These are phyloP conservation scores for Sebastolobus altivelis DNA, from an alignment of 2,797 vertebrate species.

Conservation along the genomic window DNA sequence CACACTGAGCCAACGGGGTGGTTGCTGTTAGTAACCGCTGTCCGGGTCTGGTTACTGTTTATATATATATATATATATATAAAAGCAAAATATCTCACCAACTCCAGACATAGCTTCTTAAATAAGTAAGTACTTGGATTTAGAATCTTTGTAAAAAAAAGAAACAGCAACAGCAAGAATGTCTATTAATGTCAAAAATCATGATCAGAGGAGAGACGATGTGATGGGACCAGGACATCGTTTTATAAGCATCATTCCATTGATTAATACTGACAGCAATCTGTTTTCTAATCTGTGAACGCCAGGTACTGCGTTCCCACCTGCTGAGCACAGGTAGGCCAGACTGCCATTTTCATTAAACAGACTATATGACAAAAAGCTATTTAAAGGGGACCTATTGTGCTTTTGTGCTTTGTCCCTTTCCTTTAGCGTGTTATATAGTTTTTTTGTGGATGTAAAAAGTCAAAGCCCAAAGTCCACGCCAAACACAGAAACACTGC, in stretches of 20 bases:
- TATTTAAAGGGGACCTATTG: too few relatives aligned
- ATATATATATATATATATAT: constrained; percentile 48
- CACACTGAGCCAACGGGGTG: constrained; percentile 45
- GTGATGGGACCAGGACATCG: neutral
- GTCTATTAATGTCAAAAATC: constrained; percentile 28
- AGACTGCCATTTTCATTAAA: neutral
- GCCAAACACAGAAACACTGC: too few relatives aligned
- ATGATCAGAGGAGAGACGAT: neutral
- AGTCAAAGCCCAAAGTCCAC: too few relatives aligned
- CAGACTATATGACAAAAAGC: neutral
- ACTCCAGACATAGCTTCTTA: constrained; percentile 42
- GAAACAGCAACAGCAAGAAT: constrained; percentile 27
- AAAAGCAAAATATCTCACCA: constrained; percentile 45
- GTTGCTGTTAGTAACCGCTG: constrained; percentile 52
- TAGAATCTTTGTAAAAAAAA: constrained; percentile 27
- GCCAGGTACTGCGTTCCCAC: neutral
- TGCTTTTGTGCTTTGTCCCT: too few relatives aligned
- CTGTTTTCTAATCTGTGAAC: neutral
- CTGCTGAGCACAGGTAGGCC: neutral
- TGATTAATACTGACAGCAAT: constrained; percentile 1
- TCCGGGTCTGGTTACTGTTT: constrained; percentile 51
- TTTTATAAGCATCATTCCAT: neutral
- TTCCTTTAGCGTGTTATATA: too few relatives aligned
- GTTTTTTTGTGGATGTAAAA: too few relatives aligned
- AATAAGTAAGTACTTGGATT: constrained; percentile 32